These are phyloP conservation scores for Epiblema foenella DNA, from an alignment of 2,888 invertebrate genomes.

Conservation along the genomic window DNA sequence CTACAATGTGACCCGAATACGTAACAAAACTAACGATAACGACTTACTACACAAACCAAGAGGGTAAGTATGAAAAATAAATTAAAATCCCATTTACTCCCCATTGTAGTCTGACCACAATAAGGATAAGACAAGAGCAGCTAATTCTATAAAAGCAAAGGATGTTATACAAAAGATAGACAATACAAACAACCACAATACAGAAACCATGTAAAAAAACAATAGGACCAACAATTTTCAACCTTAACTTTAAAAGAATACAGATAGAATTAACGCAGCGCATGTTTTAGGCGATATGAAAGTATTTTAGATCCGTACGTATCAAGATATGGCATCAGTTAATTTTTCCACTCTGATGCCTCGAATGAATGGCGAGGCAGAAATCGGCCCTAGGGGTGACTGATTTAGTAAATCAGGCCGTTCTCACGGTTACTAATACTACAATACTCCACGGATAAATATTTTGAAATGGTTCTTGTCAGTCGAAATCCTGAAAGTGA, in stretches of 20 bases:
- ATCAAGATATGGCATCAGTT: constrained; percentile 74
- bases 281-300: constrained; percentile 44
- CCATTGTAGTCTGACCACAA: constrained; percentile 74
- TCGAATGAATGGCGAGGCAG: constrained; percentile 67
- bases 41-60: constrained; percentile 46
- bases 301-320: constrained; percentile 59
- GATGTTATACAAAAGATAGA: constrained; percentile 71
- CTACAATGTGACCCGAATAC: constrained; percentile 31
- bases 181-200: constrained; percentile 55
- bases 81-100: constrained; percentile 69
- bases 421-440: constrained; percentile 64
- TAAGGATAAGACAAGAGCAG: constrained; percentile 72
- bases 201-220: constrained; percentile 30
- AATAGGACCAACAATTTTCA: constrained; percentile 47
- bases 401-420: constrained; percentile 50
- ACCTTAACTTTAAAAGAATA: constrained; percentile 51
- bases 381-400: constrained; percentile 66
- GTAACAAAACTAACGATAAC: constrained; percentile 44
- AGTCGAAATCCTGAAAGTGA: background rate
- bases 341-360: constrained; percentile 80
- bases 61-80: constrained; percentile 58
- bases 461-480: constrained; percentile 13
- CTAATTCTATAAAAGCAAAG: constrained; percentile 77
- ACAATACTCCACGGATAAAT: constrained; percentile 23
- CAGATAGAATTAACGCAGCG: constrained; percentile 38